A percentile compares a stretch with the other conserved stretches of the same genome.
These are phyloP conservation scores for Oryzias dopingdopingensis DNA, from an alignment of 2,797 vertebrate genomes.

Conservation along the genomic window DNA sequence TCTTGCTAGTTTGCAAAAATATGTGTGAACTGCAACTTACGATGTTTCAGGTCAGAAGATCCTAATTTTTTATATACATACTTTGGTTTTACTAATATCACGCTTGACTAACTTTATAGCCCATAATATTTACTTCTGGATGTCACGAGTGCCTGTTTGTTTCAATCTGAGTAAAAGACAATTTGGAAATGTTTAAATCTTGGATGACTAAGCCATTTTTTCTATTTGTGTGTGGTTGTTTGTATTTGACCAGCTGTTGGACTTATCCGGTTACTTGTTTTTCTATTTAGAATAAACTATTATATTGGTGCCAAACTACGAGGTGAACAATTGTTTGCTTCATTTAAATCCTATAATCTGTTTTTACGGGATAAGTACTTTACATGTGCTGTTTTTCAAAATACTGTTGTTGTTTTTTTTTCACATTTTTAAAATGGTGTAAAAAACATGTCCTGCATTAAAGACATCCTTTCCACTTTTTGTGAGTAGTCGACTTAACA, in stretches of 20 bases:
- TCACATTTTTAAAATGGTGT: slow-evolving; percentile 8
- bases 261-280: not conserved
- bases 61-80: too few species aligned
- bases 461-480: slow-evolving; percentile 17
- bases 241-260: slow-evolving; percentile 26
- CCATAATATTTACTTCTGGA: slow-evolving; percentile 3
- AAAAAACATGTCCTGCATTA: slow-evolving; percentile 5
- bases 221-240: slow-evolving; percentile 4
- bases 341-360: slow-evolving; percentile 9
- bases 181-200: not conserved
- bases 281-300: too few species aligned
- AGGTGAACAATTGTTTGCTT: slow-evolving; percentile 11
- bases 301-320: slow-evolving; percentile 31
- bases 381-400: slow-evolving; percentile 17
- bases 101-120: not conserved
- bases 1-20: slow-evolving; percentile 48
- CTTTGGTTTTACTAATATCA: slow-evolving; percentile 14
- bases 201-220: not conserved
- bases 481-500: slow-evolving; percentile 23
- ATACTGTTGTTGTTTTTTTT: slow-evolving; percentile 6
- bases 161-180: slow-evolving; percentile 7
- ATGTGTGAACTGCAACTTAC: slow-evolving; percentile 14
- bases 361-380: slow-evolving; percentile 15
- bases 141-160: slow-evolving; percentile 17
- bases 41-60: not conserved